Evolutionary conservation across 2,888 invertebrate genomes (phyloP).

Genomic region (Morpho helenor): DNA sequence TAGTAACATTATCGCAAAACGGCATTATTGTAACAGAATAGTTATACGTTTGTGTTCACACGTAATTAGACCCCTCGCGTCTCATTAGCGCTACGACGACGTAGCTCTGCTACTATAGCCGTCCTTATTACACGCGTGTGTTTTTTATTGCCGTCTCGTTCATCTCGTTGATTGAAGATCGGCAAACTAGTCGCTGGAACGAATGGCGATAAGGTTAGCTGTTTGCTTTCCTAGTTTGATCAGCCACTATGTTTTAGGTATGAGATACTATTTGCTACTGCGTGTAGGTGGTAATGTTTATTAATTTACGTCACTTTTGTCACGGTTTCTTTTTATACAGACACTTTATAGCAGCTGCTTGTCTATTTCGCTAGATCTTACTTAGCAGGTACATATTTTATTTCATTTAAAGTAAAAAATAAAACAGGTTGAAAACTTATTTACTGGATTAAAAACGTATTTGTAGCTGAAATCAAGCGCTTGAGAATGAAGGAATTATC

Average conservation of each 20-base stretch:
- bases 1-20: conserved; percentile 16
- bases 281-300: background rate
- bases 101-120: conserved; percentile 36
- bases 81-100: conserved; percentile 63
- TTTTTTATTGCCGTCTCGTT: conserved; percentile 36
- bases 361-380: too few relatives aligned
- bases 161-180: conserved; percentile 57
- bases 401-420: too few relatives aligned
- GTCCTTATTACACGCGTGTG: conserved; percentile 41
- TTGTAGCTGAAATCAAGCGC: too few relatives aligned
- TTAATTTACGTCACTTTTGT: background rate
- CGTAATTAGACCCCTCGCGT: conserved; percentile 71
- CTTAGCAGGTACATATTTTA: too few relatives aligned
- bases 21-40: conserved; percentile 40
- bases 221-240: conserved; percentile 39
- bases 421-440: too few relatives aligned
- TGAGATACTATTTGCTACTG: background rate
- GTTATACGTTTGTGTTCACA: conserved; percentile 70
- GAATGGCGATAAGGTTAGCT: conserved; percentile 44
- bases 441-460: too few relatives aligned
- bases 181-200: conserved; percentile 54
- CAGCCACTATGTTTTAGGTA: background rate
- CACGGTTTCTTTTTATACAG: too few relatives aligned
- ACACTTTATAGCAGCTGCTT: too few relatives aligned
- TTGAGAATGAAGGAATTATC: too few relatives aligned